A percentile compares a stretch with the other conserved stretches of the same genome.
These are phyloP conservation scores for Aegotheles bennettii DNA, from an alignment of 2,113 vertebrate genomes.

Conservation along the genomic window DNA sequence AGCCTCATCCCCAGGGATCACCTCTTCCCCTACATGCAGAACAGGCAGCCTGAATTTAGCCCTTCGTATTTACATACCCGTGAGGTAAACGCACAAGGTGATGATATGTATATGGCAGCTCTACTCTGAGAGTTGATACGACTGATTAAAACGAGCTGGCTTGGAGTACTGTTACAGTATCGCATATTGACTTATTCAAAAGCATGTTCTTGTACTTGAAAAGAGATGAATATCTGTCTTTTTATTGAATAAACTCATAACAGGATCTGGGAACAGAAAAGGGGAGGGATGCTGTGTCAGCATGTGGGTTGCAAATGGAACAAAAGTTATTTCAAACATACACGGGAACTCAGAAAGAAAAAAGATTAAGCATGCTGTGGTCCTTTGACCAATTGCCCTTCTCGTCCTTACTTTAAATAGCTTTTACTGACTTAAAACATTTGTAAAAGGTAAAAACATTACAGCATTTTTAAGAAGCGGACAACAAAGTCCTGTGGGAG, in stretches of 20 bases:
- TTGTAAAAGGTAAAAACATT: constrained; percentile 13
- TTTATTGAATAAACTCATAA: constrained; percentile 67
- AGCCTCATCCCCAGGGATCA: background rate
- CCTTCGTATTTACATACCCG: background rate
- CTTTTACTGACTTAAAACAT: constrained; percentile 15
- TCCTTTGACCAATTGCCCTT: constrained; percentile 38
- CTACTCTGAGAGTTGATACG: background rate
- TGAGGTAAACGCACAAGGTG: constrained; percentile 6
- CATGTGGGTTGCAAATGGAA: constrained; percentile 64
- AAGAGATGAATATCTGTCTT: constrained; percentile 69
- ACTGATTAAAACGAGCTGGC: constrained; percentile 56
- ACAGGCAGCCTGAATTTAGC: background rate
- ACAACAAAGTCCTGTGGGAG: background rate
- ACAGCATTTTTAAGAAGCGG: constrained; percentile 7
- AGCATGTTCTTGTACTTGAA: constrained; percentile 64
- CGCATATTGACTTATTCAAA: constrained; percentile 69
- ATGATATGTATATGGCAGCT: constrained; percentile 50
- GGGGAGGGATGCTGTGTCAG: constrained; percentile 67
- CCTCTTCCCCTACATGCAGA: background rate
- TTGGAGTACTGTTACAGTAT: constrained; percentile 52
- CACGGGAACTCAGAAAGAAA: constrained; percentile 7
- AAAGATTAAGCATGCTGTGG: background rate
- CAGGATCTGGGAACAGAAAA: constrained; percentile 65
- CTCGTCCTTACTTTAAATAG: constrained; percentile 1
- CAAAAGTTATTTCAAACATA: constrained; percentile 49